A percentile compares a stretch with the other conserved stretches of the same genome.
phyloP scores from a whole-genome alignment of 2,113 vertebrate genomes.

The Urocynchramus pylzowi region DNA sequence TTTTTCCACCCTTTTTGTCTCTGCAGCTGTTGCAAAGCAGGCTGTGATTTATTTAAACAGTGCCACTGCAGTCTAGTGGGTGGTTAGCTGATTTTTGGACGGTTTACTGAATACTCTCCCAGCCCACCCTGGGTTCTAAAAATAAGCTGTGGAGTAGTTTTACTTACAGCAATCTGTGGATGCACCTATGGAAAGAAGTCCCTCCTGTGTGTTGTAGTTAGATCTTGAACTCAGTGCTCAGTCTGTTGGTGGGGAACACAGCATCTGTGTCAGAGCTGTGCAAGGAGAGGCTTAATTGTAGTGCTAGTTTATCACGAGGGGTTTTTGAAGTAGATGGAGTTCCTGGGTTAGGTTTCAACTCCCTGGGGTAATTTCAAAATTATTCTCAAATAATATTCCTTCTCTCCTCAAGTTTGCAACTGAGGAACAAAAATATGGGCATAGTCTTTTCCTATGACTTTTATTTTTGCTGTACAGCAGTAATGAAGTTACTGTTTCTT shows the following conservation, averaged over 20 bases:
- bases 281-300: background rate
- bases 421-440: background rate
- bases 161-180: background rate
- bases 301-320: background rate
- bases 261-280: background rate
- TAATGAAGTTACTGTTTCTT: background rate
- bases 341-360: background rate
- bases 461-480: background rate
- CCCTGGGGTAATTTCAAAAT: background rate
- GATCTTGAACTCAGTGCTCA: background rate
- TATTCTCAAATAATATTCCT: background rate
- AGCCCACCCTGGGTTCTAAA: conserved; percentile 13
- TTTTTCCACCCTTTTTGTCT: background rate
- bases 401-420: background rate
- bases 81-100: conserved; percentile 35
- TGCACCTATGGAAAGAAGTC: background rate
- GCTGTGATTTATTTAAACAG: background rate
- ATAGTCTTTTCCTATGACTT: background rate
- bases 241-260: accelerated
- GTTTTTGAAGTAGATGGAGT: background rate
- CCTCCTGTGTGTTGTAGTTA: background rate
- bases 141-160: background rate
- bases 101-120: background rate
- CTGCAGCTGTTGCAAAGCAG: background rate
- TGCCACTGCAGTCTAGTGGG: conserved; percentile 20